Percentiles rank a stretch among this genome's conserved stretches.
These are phyloP conservation scores for Xestia rhomboidea DNA, from an alignment of 2,888 invertebrate species.

Conservation along the genomic window DNA sequence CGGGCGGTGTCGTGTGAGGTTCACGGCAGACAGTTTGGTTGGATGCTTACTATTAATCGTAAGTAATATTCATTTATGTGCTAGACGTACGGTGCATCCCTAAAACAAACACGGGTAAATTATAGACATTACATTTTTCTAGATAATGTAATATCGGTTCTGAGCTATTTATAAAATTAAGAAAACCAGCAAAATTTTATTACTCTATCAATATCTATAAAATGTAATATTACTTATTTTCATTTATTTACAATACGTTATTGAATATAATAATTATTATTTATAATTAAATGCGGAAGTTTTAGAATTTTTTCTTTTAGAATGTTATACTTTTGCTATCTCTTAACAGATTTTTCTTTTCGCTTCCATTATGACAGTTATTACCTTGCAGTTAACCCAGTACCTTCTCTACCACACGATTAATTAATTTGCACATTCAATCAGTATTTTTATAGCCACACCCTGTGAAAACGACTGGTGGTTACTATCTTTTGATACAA, in stretches of 20 bases:
- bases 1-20: neutral
- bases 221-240: neutral
- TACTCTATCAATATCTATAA: neutral
- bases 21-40: conserved; percentile 4
- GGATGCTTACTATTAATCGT: neutral
- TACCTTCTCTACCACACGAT: neutral
- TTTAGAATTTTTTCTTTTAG: neutral
- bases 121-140: neutral
- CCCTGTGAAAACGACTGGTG: conserved; percentile 4
- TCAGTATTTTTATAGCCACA: conserved; percentile 9
- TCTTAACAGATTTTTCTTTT: neutral
- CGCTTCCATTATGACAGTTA: neutral
- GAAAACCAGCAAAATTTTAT: neutral
- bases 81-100: neutral
- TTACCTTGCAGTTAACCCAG: neutral
- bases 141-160: neutral
- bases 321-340: neutral
- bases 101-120: conserved; percentile 6
- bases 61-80: conserved; percentile 2
- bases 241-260: neutral
- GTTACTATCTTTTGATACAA: neutral
- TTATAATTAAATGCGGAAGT: neutral
- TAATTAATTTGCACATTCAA: neutral
- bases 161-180: neutral
- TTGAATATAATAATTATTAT: neutral